These are phyloP conservation scores for Grammomys surdaster DNA, from an alignment of 2,113 vertebrate species.

Conservation along the genomic window DNA sequence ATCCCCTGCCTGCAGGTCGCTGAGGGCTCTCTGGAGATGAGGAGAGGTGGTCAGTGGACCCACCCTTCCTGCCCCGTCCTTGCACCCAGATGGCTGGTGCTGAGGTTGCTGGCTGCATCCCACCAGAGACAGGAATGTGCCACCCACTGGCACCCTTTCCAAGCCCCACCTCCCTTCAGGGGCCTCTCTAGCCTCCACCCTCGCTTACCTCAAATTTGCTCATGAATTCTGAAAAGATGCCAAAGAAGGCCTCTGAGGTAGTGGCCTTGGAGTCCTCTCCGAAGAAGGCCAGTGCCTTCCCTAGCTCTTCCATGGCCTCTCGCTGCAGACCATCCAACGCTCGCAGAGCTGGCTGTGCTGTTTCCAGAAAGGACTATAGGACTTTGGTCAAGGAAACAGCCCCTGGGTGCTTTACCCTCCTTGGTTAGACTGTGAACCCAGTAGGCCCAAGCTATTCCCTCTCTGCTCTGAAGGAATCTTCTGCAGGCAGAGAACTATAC, in stretches of 20 bases:
- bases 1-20: slow-evolving; percentile 92
- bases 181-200: background rate
- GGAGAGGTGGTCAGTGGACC: background rate
- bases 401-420: background rate
- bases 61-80: background rate
- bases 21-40: slow-evolving; percentile 92
- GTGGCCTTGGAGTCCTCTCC: slow-evolving; percentile 96
- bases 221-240: slow-evolving; percentile 97
- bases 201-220: slow-evolving; percentile 96
- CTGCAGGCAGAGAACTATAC: background rate
- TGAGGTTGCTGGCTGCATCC: no score
- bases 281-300: slow-evolving; percentile 94
- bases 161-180: background rate
- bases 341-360: slow-evolving; percentile 93
- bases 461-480: background rate
- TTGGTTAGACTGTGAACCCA: background rate
- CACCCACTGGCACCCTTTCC: background rate
- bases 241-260: slow-evolving; percentile 96
- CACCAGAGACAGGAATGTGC: no score
- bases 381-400: slow-evolving; percentile 85
- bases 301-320: slow-evolving; percentile 94
- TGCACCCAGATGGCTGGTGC: background rate
- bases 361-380: slow-evolving; percentile 95
- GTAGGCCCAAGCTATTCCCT: no score
- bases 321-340: slow-evolving; percentile 94